Base-by-base conservation (phyloP, 2,113 vertebrate species). In the Vulpes vulpes region DNA sequence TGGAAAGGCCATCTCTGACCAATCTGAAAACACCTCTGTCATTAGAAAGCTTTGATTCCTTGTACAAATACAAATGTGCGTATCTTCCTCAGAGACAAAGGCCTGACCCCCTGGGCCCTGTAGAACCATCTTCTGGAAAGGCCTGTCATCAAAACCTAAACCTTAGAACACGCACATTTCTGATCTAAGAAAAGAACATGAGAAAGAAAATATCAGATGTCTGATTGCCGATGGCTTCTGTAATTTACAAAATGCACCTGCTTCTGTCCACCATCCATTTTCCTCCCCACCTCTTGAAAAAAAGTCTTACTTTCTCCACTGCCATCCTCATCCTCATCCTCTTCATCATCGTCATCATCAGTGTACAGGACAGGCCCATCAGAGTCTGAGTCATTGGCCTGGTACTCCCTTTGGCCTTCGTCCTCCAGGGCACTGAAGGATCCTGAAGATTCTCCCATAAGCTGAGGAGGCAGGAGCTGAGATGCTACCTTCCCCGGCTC, bases 341-440 rank as follows among this genome's bases (percentile, higher is more conserved):
- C 99, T 0, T 99, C 99, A 0, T 99, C 98, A 0, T 99, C 99
- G 2, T 99, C 99, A 1, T 99, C 99, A 49, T 99, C 99, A 0
- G 99, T 99, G 98, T 99, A 99, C 43, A 99, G 97, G 97, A 99
- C 99, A 0, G 99, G 99, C 57, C 99, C 99, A 0, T 99, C 99
- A 0, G 99, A 99, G 98, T 99, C 99, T 0, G 99, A 99, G 97
- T 99, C 99, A 1, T 99, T 99, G 78, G 99, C 97, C 11, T 99
- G 99, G 98, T 98, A 99, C 73, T 99, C 99, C 97, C 98, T 99
- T 53, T 98, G 98, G 2, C 98, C 98, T 91, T 98, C 98, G 2
- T 99, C 98, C 81, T 99, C 98, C 0, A 98, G 98, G 98, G 99
- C 99, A 30, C 99, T 96, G 10, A 99, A 99, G 93, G 99, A 82